These are phyloP conservation scores for Limnephilus marmoratus DNA, from an alignment of 2,888 invertebrate genomes.

Conservation along the genomic window DNA sequence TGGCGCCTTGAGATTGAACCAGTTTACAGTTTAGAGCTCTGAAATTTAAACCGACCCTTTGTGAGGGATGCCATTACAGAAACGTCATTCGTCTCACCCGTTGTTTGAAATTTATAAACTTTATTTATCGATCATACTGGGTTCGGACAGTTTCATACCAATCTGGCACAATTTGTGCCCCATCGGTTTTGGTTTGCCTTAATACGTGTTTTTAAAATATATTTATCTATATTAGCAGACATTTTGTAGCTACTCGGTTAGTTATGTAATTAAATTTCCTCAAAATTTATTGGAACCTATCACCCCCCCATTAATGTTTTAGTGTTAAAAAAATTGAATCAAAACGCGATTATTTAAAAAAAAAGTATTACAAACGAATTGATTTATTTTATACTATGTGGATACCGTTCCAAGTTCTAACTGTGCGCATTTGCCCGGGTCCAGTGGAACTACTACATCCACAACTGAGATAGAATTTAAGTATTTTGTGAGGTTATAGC, in stretches of 20 bases:
- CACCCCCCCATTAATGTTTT: background rate
- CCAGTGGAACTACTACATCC: too few species aligned
- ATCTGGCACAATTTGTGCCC: background rate
- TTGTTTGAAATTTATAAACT: slow-evolving; percentile 43
- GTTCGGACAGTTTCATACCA: background rate
- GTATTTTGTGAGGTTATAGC: too few species aligned
- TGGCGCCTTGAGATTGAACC: slow-evolving; percentile 23
- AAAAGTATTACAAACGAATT: too few species aligned
- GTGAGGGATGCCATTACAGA: slow-evolving; percentile 35
- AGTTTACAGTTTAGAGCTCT: slow-evolving; percentile 39
- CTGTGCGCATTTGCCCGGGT: too few species aligned
- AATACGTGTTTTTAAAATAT: background rate
- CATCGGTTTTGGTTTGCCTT: background rate
- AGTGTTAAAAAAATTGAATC: background rate
- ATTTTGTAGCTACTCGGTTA: background rate
- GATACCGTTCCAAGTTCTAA: too few species aligned
- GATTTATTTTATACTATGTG: too few species aligned
- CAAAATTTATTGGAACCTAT: too few species aligned
- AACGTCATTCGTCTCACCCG: slow-evolving; percentile 43
- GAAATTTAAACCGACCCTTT: slow-evolving; percentile 46
- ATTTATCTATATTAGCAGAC: background rate
- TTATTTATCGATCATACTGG: slow-evolving; percentile 29
- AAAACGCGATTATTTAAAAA: too few species aligned
- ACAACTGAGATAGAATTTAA: too few species aligned
- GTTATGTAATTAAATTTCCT: background rate